phyloP scores from a whole-genome alignment of 2,888 invertebrate genomes.

The Apotomis capreana region DNA sequence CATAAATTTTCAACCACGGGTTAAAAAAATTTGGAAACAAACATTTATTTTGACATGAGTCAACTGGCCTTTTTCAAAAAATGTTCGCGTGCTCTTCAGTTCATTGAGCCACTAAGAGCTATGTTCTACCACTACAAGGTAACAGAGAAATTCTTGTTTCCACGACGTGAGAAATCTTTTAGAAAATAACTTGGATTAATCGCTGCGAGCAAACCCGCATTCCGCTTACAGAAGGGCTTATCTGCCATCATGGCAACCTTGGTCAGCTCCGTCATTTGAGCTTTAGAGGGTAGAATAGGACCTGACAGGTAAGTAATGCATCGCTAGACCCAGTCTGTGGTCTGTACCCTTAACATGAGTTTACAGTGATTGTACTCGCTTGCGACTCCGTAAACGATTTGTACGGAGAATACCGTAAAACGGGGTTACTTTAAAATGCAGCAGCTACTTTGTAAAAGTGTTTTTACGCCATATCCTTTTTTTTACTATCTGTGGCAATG shows the following conservation, averaged over 20 bases:
- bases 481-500: too few species aligned
- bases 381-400: too few species aligned
- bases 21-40: too few species aligned
- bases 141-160: constrained; percentile 9
- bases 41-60: too few species aligned
- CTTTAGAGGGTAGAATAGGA: background rate
- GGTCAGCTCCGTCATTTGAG: background rate
- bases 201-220: background rate
- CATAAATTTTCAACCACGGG: too few species aligned
- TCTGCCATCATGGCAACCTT: background rate
- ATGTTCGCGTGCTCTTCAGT: too few species aligned
- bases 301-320: constrained; percentile 30
- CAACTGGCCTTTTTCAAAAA: too few species aligned
- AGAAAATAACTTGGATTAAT: constrained; percentile 20
- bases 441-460: too few species aligned
- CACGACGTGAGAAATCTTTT: constrained; percentile 20
- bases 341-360: background rate
- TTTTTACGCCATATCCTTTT: too few species aligned
- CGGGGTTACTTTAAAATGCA: too few species aligned
- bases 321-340: constrained; percentile 11
- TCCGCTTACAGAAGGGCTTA: background rate
- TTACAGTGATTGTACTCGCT: too few species aligned
- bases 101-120: background rate
- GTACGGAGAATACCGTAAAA: too few species aligned
- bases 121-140: background rate